Percentiles rank a stretch among this genome's conserved stretches.
These are phyloP conservation scores for Wiebesia pumilae DNA, from an alignment of 1,140 invertebrate genomes.

Conservation along the genomic window DNA sequence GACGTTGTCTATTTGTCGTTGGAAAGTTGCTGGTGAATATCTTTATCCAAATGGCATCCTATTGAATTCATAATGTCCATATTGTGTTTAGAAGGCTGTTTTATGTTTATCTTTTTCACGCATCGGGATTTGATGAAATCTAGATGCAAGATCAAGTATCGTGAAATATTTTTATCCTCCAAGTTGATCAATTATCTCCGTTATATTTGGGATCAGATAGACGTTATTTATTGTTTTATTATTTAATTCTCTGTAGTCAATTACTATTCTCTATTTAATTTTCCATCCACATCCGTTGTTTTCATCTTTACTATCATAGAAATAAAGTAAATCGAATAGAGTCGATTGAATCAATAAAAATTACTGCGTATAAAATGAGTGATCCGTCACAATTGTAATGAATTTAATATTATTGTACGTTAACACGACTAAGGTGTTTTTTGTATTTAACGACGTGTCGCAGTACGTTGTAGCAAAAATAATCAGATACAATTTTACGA, in stretches of 20 bases:
- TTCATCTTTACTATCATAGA: not conserved
- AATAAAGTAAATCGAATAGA: too few relatives aligned
- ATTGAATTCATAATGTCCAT: not conserved
- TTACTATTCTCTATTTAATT: not conserved
- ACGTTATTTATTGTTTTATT: not conserved
- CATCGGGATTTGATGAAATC: not conserved
- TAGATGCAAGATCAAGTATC: not conserved
- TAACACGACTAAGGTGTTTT: too few relatives aligned
- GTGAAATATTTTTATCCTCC: not conserved
- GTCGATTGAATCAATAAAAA: too few relatives aligned
- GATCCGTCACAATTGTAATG: too few relatives aligned
- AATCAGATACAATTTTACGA: too few relatives aligned
- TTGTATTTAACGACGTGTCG: too few relatives aligned
- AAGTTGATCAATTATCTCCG: too few relatives aligned
- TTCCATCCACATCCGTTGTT: not conserved
- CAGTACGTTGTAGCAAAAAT: too few relatives aligned
- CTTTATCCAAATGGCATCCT: not conserved
- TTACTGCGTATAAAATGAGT: too few relatives aligned
- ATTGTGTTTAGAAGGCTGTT: not conserved
- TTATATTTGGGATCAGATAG: too few relatives aligned
- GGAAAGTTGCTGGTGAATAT: not conserved
- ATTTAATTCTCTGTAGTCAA: not conserved
- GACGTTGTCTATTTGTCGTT: not conserved
- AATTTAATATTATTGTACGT: too few relatives aligned
- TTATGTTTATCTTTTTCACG: not conserved